phyloP scores from a whole-genome alignment of 2,113 vertebrate genomes.

The Pangasianodon gigas region DNA sequence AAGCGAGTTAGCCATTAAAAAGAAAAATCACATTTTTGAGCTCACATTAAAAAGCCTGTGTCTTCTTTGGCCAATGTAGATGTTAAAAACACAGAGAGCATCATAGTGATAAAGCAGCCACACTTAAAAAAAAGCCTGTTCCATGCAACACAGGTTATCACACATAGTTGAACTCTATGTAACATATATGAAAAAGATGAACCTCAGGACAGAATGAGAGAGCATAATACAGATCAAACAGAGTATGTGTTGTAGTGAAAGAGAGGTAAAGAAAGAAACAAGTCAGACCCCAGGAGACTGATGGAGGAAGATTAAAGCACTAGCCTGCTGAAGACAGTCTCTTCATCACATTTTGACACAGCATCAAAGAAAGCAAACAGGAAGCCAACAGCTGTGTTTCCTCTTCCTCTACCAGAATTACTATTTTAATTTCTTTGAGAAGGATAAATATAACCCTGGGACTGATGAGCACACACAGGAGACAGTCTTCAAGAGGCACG shows the following conservation, averaged over 20 bases:
- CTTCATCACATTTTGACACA: slow-evolving; percentile 43
- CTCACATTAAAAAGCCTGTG: neutral
- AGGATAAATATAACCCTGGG: slow-evolving; percentile 45
- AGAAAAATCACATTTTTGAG: neutral
- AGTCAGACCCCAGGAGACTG: slow-evolving; percentile 11
- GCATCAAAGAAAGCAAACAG: slow-evolving; percentile 53
- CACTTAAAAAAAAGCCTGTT: neutral
- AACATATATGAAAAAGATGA: neutral
- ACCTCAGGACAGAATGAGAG: neutral
- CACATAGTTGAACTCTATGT: neutral
- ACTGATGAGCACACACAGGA: neutral
- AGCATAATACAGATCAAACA: neutral
- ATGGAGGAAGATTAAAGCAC: slow-evolving; percentile 47
- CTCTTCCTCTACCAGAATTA: slow-evolving; percentile 42
- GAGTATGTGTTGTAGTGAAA: neutral
- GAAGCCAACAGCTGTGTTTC: slow-evolving; percentile 48
- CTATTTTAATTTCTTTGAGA: slow-evolving; percentile 43
- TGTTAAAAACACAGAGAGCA: neutral
- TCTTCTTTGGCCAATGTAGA: neutral
- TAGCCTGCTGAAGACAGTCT: slow-evolving; percentile 35
- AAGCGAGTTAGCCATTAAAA: neutral
- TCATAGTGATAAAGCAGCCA: neutral
- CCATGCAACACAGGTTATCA: neutral
- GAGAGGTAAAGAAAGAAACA: slow-evolving; percentile 19
- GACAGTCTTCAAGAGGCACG: slow-evolving; percentile 10